Evolutionary conservation across 2,113 vertebrate species (phyloP).

Genomic region (Stigmatopora nigra): DNA sequence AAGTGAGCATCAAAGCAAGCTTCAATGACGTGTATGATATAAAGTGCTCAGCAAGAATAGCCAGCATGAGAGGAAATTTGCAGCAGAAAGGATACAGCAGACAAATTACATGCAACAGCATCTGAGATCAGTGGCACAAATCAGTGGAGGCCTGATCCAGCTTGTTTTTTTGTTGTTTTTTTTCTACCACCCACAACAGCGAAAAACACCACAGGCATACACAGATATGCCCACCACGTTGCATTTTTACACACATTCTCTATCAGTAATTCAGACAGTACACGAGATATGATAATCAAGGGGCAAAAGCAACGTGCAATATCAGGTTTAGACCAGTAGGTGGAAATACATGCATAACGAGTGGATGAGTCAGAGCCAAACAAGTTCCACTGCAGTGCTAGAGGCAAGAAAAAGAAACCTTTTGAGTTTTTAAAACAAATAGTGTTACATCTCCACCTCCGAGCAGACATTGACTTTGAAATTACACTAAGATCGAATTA

Average conservation of each 20-base stretch:
- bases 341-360: constrained; percentile 64
- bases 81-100: constrained; percentile 13
- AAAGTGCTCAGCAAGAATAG: constrained; percentile 19
- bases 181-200: constrained; percentile 22
- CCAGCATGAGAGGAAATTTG: constrained; percentile 29
- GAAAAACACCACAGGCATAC: constrained; percentile 45
- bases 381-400: constrained; percentile 43
- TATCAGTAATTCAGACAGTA: constrained; percentile 50
- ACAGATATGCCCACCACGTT: constrained; percentile 40
- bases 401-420: constrained; percentile 3
- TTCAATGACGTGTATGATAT: constrained; percentile 25
- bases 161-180: constrained; percentile 42
- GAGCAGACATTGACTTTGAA: background rate
- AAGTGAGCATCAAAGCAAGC: constrained; percentile 26
- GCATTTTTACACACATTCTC: constrained; percentile 39
- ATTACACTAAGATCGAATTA: background rate
- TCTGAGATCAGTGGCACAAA: constrained; percentile 44
- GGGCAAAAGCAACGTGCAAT: constrained; percentile 41
- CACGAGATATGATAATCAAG: background rate
- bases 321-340: constrained; percentile 53
- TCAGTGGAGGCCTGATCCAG: constrained; percentile 36
- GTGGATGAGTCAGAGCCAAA: constrained; percentile 49
- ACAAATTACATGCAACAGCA: constrained; percentile 35
- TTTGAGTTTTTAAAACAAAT: background rate
- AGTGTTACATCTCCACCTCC: background rate